Evolutionary conservation across 2,797 vertebrate genomes (phyloP), one percentile per base, ranked within the genome.

Genomic region (Pelochelys cantorii): DNA sequence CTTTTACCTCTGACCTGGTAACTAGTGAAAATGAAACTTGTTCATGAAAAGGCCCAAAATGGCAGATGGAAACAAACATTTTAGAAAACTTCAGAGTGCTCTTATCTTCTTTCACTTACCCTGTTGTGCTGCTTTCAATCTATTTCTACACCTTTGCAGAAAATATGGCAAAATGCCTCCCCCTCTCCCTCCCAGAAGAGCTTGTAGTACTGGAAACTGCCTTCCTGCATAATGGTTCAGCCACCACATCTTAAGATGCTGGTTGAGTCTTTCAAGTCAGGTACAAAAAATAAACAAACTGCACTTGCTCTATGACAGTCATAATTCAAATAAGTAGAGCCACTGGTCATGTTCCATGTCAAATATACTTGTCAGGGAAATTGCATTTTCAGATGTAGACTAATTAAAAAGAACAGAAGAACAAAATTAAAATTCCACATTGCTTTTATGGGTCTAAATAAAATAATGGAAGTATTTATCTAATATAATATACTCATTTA

Each of bases 361-460:
- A 57, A 14, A 52, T 55, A 48, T 84, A 83, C 74, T 83, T 79
- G 11, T 75, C 56, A 31, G 34, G 3, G 0, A 11, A 60, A 27
- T 34, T 5, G 42, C 4, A 25, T 84, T 48, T 55, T 60, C 18
- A 62, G 37, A 11, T 2, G 78, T 74, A 80, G 62, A 83, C 52
- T 85, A 48, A 48, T 48, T 48, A 84, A 27, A 15, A 37, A 37
- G 57, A 60, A 60, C 4, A 23, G 25, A 60, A 86, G 22, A n/a
- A 20, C 68, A 81, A 60, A 53, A 7, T 11, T 0, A 2, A 3
- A 48, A 1, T 31, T 74, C 57, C 59, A 60, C 1, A 0, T 12
- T 20, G 5, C n/a, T 77, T 57, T 25, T 81, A 48, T 18, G n/a
- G 0, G 53, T 60, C 34, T 48, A 34, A 4, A 1, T 1, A 0